Conservation (phyloP, 2,113 vertebrate genomes). For the Pluvialis apricaria region DNA sequence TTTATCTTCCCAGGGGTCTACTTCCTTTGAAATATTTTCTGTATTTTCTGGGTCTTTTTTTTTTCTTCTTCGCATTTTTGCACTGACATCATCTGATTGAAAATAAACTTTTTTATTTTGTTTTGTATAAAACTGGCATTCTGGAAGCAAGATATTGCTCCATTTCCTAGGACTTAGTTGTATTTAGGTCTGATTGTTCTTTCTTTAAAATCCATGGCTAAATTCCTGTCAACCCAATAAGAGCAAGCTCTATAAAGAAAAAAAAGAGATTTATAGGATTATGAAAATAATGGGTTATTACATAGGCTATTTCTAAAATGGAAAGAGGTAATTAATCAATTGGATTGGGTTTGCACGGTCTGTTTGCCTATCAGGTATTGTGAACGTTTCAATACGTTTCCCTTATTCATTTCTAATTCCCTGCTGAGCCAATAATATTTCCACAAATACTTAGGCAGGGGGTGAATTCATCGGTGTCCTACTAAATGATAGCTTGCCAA, state of each 20-base stretch:
- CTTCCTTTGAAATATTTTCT: constrained; percentile 1
- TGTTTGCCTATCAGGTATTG: not conserved
- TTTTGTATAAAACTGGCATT: not conserved
- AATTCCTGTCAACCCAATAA: not conserved
- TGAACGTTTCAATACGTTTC: not conserved
- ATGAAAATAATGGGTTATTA: not conserved
- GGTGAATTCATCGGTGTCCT: not conserved
- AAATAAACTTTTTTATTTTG: not conserved
- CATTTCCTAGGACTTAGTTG: not conserved
- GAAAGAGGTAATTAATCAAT: not conserved
- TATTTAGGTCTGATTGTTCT: not conserved
- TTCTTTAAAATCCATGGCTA: not conserved
- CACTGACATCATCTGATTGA: not conserved
- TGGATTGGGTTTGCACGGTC: not conserved
- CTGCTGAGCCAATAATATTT: constrained; percentile 17
- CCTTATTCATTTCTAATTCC: not conserved
- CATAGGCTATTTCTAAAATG: not conserved
- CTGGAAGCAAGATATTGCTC: not conserved
- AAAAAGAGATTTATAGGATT: not conserved
- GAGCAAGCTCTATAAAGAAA: not conserved
- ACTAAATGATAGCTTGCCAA: not conserved
- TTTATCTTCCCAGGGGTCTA: constrained; percentile 24
- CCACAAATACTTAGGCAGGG: constrained; percentile 8
- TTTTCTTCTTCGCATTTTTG: not conserved
- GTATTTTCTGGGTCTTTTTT: not conserved